Evolutionary conservation across 2,113 vertebrate genomes (phyloP).

Genomic region (Myrmecobius fasciatus): DNA sequence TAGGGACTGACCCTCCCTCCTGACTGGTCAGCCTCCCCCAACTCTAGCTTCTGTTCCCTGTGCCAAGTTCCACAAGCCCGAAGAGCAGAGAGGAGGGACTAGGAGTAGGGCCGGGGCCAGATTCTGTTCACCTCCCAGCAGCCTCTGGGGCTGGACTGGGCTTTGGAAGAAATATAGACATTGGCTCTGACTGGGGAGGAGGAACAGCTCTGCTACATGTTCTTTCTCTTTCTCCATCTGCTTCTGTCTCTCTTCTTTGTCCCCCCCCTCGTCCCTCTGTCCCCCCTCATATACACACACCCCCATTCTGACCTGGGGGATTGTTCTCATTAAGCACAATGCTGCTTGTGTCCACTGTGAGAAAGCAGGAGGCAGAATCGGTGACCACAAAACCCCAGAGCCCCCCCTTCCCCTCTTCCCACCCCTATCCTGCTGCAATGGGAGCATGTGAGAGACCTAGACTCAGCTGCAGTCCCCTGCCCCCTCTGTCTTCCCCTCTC

Average conservation of each 20-base stretch:
- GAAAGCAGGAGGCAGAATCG: constrained; percentile 67
- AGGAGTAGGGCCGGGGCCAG: not conserved
- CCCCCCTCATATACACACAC: not conserved
- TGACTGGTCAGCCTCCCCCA: not conserved
- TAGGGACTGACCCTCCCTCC: not conserved
- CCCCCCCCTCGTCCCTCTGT: too few species aligned
- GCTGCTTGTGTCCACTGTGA: constrained; percentile 61
- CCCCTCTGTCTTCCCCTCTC: too few species aligned
- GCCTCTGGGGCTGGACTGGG: not conserved
- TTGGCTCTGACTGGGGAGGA: not conserved
- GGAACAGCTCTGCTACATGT: not conserved
- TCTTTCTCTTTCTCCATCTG: too few species aligned
- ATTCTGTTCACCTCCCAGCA: too few species aligned
- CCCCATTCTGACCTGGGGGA: not conserved
- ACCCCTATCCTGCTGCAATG: constrained; percentile 47
- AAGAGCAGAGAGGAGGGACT: not conserved
- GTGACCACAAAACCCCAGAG: constrained; percentile 71
- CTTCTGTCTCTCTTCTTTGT: too few species aligned
- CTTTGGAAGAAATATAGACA: not conserved
- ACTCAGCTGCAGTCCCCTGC: not conserved
- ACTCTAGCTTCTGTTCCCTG: not conserved
- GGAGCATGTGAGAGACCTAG: not conserved
- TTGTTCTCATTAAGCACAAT: constrained; percentile 75
- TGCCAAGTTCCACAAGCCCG: accelerated
- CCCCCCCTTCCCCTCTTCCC: constrained; percentile 50